phyloP scores from a whole-genome alignment of 2,113 vertebrate genomes.

The Promerops cafer region DNA sequence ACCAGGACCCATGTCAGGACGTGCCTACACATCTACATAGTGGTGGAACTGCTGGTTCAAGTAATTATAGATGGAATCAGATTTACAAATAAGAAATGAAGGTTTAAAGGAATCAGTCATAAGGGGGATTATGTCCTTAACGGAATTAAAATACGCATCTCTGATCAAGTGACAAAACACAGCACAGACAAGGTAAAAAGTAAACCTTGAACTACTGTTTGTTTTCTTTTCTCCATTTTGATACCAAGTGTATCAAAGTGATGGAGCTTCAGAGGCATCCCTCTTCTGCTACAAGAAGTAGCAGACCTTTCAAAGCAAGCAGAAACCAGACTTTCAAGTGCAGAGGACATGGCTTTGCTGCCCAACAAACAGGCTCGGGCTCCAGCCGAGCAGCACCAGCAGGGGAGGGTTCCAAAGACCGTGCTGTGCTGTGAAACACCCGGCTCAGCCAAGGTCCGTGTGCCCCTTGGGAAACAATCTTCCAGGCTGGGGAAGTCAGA shows the following conservation, averaged over 20 bases:
- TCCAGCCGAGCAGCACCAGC: background rate
- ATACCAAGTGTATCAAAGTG: background rate
- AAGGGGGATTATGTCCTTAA: background rate
- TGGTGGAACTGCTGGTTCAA: background rate
- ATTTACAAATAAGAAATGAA: background rate
- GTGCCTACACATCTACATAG: too few relatives aligned
- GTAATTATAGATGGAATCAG: background rate
- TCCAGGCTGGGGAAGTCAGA: background rate
- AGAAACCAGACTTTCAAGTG: background rate
- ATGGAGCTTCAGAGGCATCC: background rate
- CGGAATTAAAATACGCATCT: background rate
- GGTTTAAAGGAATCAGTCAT: background rate
- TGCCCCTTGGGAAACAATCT: background rate
- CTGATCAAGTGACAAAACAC: background rate
- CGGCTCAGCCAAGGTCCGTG: fast-evolving
- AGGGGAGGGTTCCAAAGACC: background rate
- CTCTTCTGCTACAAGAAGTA: background rate
- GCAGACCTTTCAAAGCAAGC: background rate
- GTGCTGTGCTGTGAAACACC: fast-evolving
- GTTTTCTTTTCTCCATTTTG: background rate
- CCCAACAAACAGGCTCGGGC: background rate
- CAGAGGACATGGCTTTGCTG: background rate
- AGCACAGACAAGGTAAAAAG: background rate
- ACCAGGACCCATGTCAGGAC: background rate
- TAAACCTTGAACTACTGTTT: background rate